A percentile compares a stretch with the other conserved stretches of the same genome.
phyloP scores from a whole-genome alignment of 2,113 vertebrate genomes.

The Aramus guarauna region DNA sequence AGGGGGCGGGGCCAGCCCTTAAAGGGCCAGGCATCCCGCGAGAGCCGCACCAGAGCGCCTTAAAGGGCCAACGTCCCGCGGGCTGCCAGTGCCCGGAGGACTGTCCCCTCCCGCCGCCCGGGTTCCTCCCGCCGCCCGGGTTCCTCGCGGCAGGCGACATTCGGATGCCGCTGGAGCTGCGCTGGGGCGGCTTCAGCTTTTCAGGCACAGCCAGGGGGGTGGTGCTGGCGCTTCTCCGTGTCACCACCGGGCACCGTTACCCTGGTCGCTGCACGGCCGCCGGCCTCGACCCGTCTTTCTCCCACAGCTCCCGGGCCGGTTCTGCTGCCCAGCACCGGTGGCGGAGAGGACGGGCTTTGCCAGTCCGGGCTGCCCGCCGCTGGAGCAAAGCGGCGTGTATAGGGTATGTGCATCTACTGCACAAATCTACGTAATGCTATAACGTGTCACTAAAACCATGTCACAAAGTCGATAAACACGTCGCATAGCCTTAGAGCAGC shows the following conservation, averaged over 20 bases:
- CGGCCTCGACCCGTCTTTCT: background rate
- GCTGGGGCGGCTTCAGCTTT: background rate
- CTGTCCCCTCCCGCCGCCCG: no score
- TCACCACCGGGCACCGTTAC: background rate
- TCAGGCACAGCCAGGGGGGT: background rate
- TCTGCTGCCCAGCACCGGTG: background rate
- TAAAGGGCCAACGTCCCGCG: background rate
- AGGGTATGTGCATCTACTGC: rapidly evolving
- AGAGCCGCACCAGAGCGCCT: background rate
- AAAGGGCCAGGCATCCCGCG: background rate
- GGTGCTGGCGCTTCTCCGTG: background rate
- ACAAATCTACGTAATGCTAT: no score
- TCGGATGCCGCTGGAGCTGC: background rate
- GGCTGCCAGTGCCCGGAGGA: no score
- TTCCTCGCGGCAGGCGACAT: no score
- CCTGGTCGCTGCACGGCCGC: no score
- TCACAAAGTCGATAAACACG: no score
- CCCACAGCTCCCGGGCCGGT: background rate
- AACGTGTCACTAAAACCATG: no score
- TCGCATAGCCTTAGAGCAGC: background rate
- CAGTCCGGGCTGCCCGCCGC: background rate
- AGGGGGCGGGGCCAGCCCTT: background rate
- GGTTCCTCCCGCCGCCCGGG: no score
- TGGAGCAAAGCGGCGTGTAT: background rate
- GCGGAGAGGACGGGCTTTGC: no score